Evolutionary conservation across 1,140 invertebrate species (phyloP).

Genomic region (Drosophila teissieri): DNA sequence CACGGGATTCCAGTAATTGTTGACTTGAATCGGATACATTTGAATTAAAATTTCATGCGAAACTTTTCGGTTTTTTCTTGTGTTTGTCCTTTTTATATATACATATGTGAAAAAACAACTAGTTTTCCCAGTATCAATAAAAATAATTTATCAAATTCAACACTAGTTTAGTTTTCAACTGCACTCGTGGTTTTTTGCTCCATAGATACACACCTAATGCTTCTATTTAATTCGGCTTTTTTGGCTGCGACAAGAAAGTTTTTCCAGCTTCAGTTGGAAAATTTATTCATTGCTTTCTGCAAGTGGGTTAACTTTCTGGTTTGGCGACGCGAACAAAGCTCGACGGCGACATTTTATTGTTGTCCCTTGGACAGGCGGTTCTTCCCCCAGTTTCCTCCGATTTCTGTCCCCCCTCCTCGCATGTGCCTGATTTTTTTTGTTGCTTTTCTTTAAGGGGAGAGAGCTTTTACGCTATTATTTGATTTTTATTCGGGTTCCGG

Average conservation of each 20-base stretch:
- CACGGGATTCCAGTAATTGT: constrained; percentile 12
- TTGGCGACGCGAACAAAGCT: constrained; percentile 34
- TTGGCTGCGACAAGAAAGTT: constrained; percentile 29
- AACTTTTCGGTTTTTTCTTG: background rate
- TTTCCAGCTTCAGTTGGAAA: constrained; percentile 24
- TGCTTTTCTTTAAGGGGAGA: constrained; percentile 25
- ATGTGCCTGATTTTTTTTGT: constrained; percentile 14
- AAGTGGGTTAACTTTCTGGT: constrained; percentile 68
- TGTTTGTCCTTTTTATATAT: background rate
- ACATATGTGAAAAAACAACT: too few species aligned
- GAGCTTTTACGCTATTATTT: constrained; percentile 74
- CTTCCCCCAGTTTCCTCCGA: background rate
- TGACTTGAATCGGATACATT: constrained; percentile 12
- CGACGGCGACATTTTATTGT: constrained; percentile 53
- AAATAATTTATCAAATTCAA: background rate
- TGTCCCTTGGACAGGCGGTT: constrained; percentile 13
- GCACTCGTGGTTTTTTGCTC: background rate
- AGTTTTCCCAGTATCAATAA: background rate
- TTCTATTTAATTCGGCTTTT: constrained; percentile 22
- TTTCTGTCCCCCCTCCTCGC: background rate
- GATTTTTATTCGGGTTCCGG: constrained; percentile 73
- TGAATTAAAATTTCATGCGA: background rate
- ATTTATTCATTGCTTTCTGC: constrained; percentile 58
- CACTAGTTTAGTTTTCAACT: background rate
- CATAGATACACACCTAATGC: background rate